These are phyloP conservation scores for Macrobrachium nipponense DNA, from an alignment of 1,140 invertebrate genomes.

Conservation along the genomic window DNA sequence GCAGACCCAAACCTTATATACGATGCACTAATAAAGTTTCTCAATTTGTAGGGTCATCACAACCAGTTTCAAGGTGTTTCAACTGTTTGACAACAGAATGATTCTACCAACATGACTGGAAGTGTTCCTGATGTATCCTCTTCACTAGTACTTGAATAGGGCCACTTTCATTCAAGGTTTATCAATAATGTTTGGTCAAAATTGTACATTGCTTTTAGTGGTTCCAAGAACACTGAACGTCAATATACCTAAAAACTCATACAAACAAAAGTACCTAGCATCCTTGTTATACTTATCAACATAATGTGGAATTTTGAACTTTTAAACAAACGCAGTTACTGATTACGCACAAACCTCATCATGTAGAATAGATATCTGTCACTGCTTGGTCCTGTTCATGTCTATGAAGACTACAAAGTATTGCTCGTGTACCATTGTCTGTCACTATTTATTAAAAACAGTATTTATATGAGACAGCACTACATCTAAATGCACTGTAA, in stretches of 20 bases:
- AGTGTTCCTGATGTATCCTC: background rate
- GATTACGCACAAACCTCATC: background rate
- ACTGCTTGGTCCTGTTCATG: background rate
- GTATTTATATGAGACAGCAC: constrained; percentile 22
- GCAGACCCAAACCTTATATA: constrained; percentile 51
- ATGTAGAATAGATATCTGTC: background rate
- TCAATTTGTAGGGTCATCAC: constrained; percentile 19
- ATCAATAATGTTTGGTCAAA: too few species aligned
- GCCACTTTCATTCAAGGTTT: too few species aligned
- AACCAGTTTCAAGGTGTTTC: background rate
- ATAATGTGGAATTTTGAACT: too few species aligned
- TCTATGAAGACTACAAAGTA: background rate
- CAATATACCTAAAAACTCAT: background rate
- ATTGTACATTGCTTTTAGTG: too few species aligned
- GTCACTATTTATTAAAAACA: constrained; percentile 42
- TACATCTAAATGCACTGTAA: background rate
- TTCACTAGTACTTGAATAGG: too few species aligned
- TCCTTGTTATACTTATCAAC: too few species aligned
- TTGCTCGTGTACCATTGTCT: constrained; percentile 29
- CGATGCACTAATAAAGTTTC: constrained; percentile 49
- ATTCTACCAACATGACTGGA: background rate
- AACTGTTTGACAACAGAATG: background rate
- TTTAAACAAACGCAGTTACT: too few species aligned
- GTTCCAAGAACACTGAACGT: background rate
- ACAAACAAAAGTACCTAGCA: too few species aligned